A percentile compares a stretch with the other conserved stretches of the same genome.
phyloP scores from a whole-genome alignment of 2,797 vertebrate species.

The Yasuhikotakia modesta region DNA sequence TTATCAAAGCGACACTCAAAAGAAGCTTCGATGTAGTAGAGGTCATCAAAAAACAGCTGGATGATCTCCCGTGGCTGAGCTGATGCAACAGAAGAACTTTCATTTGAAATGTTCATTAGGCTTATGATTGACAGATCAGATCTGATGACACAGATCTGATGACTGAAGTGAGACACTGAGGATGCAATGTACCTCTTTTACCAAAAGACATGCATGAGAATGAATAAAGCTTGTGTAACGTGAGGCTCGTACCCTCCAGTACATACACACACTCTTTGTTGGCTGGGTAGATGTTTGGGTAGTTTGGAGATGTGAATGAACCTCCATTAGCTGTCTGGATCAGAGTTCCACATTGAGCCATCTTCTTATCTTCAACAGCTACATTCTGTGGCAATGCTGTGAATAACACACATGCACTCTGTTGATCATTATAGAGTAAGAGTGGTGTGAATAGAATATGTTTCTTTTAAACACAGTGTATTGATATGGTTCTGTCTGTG shows the following conservation, averaged over 20 bases:
- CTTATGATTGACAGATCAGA: background rate
- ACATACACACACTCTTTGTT: constrained; percentile 98
- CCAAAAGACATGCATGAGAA: background rate
- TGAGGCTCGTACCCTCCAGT: constrained; percentile 86
- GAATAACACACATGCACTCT: constrained; percentile 18
- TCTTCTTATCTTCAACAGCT: constrained; percentile 73
- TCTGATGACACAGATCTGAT: background rate
- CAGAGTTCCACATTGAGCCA: constrained; percentile 88
- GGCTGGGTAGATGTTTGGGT: constrained; percentile 91
- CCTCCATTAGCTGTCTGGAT: constrained; percentile 88
- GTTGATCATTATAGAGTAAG: too few relatives aligned
- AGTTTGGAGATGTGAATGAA: constrained; percentile 94
- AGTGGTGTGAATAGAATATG: background rate
- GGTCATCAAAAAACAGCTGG: constrained; percentile 86
- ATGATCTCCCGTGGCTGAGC: constrained; percentile 92
- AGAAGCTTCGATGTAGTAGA: constrained; percentile 90
- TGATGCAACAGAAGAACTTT: constrained; percentile 42
- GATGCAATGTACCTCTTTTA: background rate
- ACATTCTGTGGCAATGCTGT: constrained; percentile 76
- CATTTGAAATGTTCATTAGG: background rate
- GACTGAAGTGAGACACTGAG: background rate
- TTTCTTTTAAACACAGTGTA: background rate
- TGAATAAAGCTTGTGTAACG: background rate
- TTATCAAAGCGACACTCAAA: constrained; percentile 97
- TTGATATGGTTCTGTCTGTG: background rate